Percentiles rank a stretch among this genome's conserved stretches.
Evolutionary conservation across 1,140 invertebrate species (phyloP).

Genomic region (Drosophila pseudoobscura): DNA sequence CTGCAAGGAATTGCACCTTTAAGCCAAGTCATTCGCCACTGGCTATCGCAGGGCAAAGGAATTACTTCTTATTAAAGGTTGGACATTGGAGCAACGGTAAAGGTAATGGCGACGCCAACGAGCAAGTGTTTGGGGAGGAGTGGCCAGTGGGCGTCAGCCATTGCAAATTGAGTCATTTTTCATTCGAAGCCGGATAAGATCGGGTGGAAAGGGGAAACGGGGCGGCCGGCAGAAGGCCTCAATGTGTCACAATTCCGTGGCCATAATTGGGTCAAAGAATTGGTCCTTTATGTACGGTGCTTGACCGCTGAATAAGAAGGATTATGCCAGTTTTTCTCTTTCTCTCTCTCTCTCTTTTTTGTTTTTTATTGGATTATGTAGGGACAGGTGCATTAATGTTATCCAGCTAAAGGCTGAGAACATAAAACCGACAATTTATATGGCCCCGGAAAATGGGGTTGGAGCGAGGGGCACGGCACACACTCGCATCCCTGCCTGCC

Average conservation of each 20-base stretch:
- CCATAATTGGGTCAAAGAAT: constrained; percentile 44
- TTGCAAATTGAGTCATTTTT: constrained; percentile 76
- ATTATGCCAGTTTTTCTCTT: constrained; percentile 19
- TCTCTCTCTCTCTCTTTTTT: neutral
- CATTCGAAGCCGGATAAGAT: constrained; percentile 54
- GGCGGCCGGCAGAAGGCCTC: constrained; percentile 41
- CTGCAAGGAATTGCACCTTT: constrained; percentile 60
- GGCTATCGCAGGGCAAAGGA: constrained; percentile 49
- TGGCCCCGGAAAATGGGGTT: neutral
- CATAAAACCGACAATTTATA: constrained; percentile 51
- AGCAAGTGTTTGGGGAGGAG: neutral
- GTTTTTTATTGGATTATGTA: constrained; percentile 17
- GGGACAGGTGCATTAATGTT: constrained; percentile 33
- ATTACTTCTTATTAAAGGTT: constrained; percentile 70
- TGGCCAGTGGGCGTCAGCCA: constrained; percentile 20
- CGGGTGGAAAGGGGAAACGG: constrained; percentile 5
- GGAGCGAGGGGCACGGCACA: constrained; percentile 15
- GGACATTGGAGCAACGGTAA: constrained; percentile 5
- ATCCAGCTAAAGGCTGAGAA: constrained; percentile 31
- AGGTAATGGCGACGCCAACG: constrained; percentile 19
- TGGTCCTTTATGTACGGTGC: constrained; percentile 23
- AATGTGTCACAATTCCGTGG: constrained; percentile 60
- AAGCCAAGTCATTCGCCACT: constrained; percentile 60
- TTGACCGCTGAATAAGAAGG: constrained; percentile 41
- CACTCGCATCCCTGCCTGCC: constrained; percentile 31